Conservation (phyloP, 2,888 invertebrate species). For the Pasiphila rectangulata region DNA sequence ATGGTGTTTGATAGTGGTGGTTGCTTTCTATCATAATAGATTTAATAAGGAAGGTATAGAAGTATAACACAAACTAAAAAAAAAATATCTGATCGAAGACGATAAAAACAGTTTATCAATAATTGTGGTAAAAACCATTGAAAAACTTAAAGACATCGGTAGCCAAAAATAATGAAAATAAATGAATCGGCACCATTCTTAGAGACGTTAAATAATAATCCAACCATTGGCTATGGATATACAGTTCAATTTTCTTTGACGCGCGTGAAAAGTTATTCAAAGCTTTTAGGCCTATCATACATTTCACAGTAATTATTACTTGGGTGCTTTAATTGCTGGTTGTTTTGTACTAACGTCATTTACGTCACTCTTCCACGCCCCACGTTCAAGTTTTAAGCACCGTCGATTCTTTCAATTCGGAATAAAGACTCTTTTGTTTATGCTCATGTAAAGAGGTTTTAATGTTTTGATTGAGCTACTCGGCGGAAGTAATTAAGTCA, state of each 20-base stretch:
- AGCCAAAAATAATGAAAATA: conserved; percentile 21
- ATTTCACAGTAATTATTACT: conserved; percentile 60
- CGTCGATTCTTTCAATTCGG: conserved; percentile 33
- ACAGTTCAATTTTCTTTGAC: not conserved
- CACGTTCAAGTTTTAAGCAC: conserved; percentile 42
- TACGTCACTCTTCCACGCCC: conserved; percentile 67
- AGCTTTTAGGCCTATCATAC: conserved; percentile 38
- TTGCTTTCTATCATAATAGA: too few species aligned
- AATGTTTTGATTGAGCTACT: conserved; percentile 62
- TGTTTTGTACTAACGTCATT: conserved; percentile 66
- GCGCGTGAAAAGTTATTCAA: conserved; percentile 26
- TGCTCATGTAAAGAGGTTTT: conserved; percentile 59
- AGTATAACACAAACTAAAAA: too few species aligned
- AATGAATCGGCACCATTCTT: conserved; percentile 16
- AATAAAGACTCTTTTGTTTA: conserved; percentile 72
- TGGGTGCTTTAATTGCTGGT: conserved; percentile 64
- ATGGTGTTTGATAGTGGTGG: too few species aligned
- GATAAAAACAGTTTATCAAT: too few species aligned
- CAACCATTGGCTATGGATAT: not conserved
- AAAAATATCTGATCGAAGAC: too few species aligned
- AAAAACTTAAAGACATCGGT: conserved; percentile 30
- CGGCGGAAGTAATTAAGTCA: conserved; percentile 70
- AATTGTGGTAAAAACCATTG: too few species aligned
- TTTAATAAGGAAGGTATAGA: too few species aligned
- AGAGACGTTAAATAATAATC: not conserved